These are phyloP conservation scores for Dinomys branickii DNA, from an alignment of 2,113 vertebrate species.

Conservation along the genomic window DNA sequence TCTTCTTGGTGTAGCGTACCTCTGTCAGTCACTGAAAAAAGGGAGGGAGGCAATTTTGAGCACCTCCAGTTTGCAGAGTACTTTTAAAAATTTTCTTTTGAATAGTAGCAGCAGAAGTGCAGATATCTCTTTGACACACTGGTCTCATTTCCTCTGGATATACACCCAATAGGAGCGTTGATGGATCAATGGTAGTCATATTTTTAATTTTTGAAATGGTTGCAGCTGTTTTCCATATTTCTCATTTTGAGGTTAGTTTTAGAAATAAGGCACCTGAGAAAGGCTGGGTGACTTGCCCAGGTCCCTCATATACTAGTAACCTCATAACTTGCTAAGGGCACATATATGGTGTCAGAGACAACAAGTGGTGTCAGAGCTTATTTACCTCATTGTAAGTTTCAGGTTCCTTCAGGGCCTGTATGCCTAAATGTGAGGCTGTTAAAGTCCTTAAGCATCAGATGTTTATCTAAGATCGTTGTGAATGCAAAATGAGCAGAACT, in stretches of 20 bases:
- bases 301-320: background rate
- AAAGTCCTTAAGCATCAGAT: background rate
- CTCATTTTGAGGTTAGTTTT: background rate
- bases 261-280: background rate
- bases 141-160: background rate
- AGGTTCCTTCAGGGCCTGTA: background rate
- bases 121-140: background rate
- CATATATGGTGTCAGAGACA: background rate
- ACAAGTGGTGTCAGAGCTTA: background rate
- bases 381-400: background rate
- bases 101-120: background rate
- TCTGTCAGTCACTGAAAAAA: background rate
- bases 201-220: background rate
- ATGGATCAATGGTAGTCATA: background rate
- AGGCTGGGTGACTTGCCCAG: background rate
- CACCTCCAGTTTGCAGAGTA: background rate
- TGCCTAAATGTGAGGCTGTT: background rate
- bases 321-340: background rate
- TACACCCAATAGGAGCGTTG: too few relatives aligned
- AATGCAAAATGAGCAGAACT: background rate
- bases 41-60: background rate
- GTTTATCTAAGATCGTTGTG: background rate
- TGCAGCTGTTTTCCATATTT: background rate
- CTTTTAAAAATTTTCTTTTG: background rate
- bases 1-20: background rate